These are phyloP conservation scores for Lates calcarifer DNA, from an alignment of 2,113 vertebrate species.

Conservation along the genomic window DNA sequence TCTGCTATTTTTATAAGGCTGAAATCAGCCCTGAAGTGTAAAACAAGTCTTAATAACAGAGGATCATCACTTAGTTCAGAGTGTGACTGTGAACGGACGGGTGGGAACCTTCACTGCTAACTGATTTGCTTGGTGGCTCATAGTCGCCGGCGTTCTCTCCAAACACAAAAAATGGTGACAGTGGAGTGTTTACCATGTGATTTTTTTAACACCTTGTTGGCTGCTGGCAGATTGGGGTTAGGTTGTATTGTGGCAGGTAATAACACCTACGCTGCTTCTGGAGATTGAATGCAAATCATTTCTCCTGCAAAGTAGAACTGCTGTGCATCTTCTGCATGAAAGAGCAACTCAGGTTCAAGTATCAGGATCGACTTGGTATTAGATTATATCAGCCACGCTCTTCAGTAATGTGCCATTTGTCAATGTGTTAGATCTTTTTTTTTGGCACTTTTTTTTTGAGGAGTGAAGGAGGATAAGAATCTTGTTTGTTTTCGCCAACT, in stretches of 20 bases:
- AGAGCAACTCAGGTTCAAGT: conserved; percentile 54
- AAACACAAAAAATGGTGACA: neutral
- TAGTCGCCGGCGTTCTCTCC: neutral
- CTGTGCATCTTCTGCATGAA: conserved; percentile 9
- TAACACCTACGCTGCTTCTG: conserved; percentile 55
- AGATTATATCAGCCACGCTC: conserved; percentile 48
- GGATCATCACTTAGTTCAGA: conserved; percentile 6
- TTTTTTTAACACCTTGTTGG: conserved; percentile 27
- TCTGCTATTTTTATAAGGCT: conserved; percentile 28
- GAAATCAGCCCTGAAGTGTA: conserved; percentile 25
- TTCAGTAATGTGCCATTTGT: conserved; percentile 44
- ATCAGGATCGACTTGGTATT: conserved; percentile 43
- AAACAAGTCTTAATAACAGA: conserved; percentile 37
- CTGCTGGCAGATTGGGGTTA: conserved; percentile 69
- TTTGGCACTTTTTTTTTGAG: neutral
- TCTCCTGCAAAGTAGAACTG: conserved; percentile 36
- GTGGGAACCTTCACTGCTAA: neutral
- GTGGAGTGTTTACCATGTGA: neutral
- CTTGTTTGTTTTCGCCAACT: conserved; percentile 42
- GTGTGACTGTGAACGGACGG: neutral
- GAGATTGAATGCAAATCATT: conserved; percentile 78
- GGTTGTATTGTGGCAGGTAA: conserved; percentile 69
- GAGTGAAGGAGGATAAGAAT: neutral
- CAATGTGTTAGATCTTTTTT: conserved; percentile 7
- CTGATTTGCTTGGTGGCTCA: conserved; percentile 16